Percentiles rank a stretch among this genome's conserved stretches.
These are phyloP conservation scores for Varanus salvator DNA, from an alignment of 2,113 vertebrate species.

Conservation along the genomic window DNA sequence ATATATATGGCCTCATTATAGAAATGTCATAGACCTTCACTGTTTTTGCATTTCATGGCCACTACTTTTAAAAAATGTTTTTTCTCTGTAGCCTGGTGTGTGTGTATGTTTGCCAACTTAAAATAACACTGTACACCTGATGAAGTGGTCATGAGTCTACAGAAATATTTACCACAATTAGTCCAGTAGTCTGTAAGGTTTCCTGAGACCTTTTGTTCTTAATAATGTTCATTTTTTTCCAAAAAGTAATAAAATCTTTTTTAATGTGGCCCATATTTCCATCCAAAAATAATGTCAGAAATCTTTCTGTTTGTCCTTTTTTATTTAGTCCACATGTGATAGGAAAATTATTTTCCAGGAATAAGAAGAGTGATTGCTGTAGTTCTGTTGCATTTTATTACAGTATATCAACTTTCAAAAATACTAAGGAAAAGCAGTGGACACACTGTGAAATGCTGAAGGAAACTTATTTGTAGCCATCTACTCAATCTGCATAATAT, in stretches of 20 bases:
- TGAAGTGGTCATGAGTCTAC: not conserved
- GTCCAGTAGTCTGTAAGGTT: not conserved
- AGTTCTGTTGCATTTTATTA: constrained; percentile 30
- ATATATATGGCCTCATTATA: not conserved
- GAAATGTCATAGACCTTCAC: not conserved
- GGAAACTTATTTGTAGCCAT: not conserved
- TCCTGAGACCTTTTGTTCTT: not conserved
- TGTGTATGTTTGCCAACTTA: not conserved
- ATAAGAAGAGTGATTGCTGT: constrained; percentile 22
- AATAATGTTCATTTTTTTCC: not conserved
- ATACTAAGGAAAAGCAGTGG: not conserved
- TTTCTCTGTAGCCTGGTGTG: not conserved
- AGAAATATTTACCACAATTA: not conserved
- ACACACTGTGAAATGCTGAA: not conserved
- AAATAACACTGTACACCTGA: not conserved
- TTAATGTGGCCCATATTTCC: not conserved
- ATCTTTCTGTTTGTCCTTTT: not conserved
- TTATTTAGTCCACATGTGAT: not conserved
- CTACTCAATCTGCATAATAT: not conserved
- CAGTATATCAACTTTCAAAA: constrained; percentile 25
- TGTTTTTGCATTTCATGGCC: not conserved
- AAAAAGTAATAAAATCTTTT: not conserved
- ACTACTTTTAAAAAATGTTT: not conserved
- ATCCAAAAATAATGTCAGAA: constrained; percentile 5
- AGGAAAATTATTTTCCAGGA: constrained; percentile 21